phyloP scores from a whole-genome alignment of 2,888 invertebrate species.

The Melanostoma scalare region DNA sequence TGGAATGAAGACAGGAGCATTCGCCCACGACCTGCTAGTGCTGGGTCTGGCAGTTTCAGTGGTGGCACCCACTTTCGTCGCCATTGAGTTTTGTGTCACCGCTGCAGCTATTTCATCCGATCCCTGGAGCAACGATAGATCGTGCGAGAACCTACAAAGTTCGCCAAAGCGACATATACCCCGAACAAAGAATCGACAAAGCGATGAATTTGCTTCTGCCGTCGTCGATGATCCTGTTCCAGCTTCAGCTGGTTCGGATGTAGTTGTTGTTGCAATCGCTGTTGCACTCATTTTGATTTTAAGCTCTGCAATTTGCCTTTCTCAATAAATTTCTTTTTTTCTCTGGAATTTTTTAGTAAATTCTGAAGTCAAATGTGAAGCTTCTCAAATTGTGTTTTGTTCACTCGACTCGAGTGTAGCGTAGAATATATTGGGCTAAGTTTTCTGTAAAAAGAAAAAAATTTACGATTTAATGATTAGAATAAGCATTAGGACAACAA shows the following conservation, averaged over 20 bases:
- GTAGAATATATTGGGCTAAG: no score
- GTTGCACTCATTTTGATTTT: constrained; percentile 77
- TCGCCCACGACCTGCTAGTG: constrained; percentile 78
- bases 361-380: constrained; percentile 46
- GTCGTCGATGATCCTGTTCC: constrained; percentile 19
- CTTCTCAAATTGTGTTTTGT: constrained; percentile 10
- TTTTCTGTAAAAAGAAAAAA: no score
- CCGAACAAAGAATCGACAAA: constrained; percentile 79
- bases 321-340: constrained; percentile 25
- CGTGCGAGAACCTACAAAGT: constrained; percentile 80
- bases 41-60: constrained; percentile 74
- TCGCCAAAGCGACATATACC: constrained; percentile 81
- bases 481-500: no score
- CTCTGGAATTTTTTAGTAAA: constrained; percentile 37
- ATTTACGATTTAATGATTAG: no score
- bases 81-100: no score
- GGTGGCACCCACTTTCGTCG: constrained; percentile 33
- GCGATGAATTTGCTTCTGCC: constrained; percentile 74
- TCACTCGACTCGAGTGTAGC: no score
- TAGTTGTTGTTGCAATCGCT: constrained; percentile 72
- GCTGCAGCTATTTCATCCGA: constrained; percentile 63
- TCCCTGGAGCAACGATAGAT: constrained; percentile 71
- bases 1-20: constrained; percentile 80
- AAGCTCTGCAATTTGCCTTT: constrained; percentile 10
- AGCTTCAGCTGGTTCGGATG: constrained; percentile 18